Evolutionary conservation across 2,888 invertebrate species (phyloP).

Genomic region (Bruchidius siliquastri): DNA sequence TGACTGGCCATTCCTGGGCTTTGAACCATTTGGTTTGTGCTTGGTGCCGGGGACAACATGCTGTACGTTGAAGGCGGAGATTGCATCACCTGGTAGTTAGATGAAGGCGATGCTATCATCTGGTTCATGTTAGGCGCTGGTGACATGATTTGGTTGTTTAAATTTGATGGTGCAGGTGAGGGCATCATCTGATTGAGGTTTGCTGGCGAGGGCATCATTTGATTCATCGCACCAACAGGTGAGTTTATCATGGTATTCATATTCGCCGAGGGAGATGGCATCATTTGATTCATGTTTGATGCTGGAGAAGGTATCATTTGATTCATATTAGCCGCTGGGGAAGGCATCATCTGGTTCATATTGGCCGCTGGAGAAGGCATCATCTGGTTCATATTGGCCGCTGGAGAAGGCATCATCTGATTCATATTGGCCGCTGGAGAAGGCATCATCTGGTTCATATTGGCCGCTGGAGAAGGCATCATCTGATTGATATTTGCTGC

Average conservation of each 20-base stretch:
- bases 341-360: constrained; percentile 33
- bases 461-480: constrained; percentile 23
- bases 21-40: constrained; percentile 22
- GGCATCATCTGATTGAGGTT: constrained; percentile 34
- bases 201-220: constrained; percentile 30
- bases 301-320: constrained; percentile 33
- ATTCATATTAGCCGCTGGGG: constrained; percentile 23
- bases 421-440: constrained; percentile 29
- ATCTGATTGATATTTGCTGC: constrained; percentile 29
- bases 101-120: constrained; percentile 29
- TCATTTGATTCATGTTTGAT: constrained; percentile 29
- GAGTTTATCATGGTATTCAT: constrained; percentile 34
- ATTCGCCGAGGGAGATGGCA: constrained; percentile 34
- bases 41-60: background rate
- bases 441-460: constrained; percentile 28
- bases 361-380: constrained; percentile 28
- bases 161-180: constrained; percentile 14
- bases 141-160: constrained; percentile 17
- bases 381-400: constrained; percentile 25
- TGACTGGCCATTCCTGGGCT: constrained; percentile 5
- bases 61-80: background rate
- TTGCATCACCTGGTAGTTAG: constrained; percentile 19
- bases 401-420: constrained; percentile 33
- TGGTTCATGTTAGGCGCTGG: constrained; percentile 29
- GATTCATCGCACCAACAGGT: constrained; percentile 25